These are phyloP conservation scores for Eupsilia transversa DNA, from an alignment of 2,888 invertebrate species.

Conservation along the genomic window DNA sequence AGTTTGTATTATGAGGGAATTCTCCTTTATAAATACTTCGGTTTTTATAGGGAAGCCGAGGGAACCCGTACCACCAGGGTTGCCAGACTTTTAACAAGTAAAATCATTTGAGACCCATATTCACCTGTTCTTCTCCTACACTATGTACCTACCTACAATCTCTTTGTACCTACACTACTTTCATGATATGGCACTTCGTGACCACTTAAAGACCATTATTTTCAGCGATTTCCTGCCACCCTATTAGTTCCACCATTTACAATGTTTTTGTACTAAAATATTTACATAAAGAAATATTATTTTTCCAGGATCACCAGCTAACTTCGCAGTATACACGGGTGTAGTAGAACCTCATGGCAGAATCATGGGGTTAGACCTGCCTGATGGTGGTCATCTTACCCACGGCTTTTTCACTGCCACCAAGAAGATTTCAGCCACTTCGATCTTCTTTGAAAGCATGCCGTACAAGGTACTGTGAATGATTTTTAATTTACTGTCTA, in stretches of 20 bases:
- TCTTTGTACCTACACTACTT: background rate
- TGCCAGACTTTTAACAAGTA: background rate
- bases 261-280: background rate
- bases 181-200: background rate
- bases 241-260: background rate
- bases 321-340: slow-evolving; percentile 98
- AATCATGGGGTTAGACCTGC: slow-evolving; percentile 98
- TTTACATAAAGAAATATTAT: background rate
- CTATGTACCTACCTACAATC: background rate
- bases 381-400: slow-evolving; percentile 99
- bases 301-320: slow-evolving; percentile 95
- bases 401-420: slow-evolving; percentile 97
- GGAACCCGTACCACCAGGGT: no score
- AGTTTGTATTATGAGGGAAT: background rate
- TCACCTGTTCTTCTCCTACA: background rate
- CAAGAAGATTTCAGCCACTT: slow-evolving; percentile 98
- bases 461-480: slow-evolving; percentile 96
- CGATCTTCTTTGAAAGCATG: slow-evolving; percentile 99
- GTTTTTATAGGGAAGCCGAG: background rate
- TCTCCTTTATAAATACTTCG: background rate
- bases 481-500: background rate
- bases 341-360: slow-evolving; percentile 97
- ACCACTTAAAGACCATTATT: background rate
- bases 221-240: background rate
- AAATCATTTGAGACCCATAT: background rate